Conservation (phyloP, 2,113 vertebrate genomes). For the Marmota monax region DNA sequence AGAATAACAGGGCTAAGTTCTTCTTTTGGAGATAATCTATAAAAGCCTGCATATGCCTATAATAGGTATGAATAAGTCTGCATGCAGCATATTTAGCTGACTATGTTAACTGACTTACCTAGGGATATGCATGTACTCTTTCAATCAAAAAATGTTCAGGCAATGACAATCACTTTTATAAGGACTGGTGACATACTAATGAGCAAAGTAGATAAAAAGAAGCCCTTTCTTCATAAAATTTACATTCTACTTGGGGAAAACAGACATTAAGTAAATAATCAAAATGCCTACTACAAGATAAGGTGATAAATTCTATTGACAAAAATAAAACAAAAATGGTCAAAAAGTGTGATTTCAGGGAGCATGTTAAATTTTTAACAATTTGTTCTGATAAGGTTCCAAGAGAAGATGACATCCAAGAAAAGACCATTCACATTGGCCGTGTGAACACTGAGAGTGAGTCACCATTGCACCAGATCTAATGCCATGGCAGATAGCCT, state of each 20-base stretch:
- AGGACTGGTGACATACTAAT: background rate
- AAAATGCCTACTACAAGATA: background rate
- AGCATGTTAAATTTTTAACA: background rate
- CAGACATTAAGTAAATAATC: background rate
- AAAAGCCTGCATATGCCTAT: background rate
- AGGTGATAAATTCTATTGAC: background rate
- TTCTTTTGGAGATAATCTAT: background rate
- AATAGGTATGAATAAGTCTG: background rate
- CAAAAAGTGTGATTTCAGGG: background rate
- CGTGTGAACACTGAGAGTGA: background rate
- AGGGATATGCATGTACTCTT: background rate
- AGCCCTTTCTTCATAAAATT: background rate
- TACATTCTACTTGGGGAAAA: background rate
- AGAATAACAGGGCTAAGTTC: background rate
- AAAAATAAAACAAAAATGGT: background rate
- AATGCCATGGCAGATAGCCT: accelerated
- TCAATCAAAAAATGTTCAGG: background rate
- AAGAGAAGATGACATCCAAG: background rate
- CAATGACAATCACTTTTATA: background rate
- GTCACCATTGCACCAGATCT: background rate
- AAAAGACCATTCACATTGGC: background rate
- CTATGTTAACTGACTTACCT: background rate
- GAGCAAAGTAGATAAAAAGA: background rate
- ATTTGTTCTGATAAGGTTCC: background rate
- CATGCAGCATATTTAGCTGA: background rate